Base-by-base conservation (phyloP, 2,113 vertebrate species). In the Salminus brasiliensis region DNA sequence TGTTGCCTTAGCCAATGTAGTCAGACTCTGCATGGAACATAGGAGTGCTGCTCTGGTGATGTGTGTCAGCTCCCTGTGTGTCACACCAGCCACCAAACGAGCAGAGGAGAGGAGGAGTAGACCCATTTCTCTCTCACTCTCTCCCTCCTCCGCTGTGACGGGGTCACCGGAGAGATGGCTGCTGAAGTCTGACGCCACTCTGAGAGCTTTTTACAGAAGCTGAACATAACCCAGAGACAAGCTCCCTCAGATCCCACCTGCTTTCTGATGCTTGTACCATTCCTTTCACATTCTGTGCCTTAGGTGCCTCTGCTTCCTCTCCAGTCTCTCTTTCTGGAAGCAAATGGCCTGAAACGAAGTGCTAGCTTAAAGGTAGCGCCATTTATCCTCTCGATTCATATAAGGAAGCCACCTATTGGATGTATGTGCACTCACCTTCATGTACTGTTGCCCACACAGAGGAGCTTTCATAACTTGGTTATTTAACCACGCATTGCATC, bases 11-110 rank as follows among this genome's bases (percentile, higher is more conserved):
- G 76, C 3, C 16, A 55, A 53, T 8, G 23, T 53, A 45, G 39
- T 57, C 0, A 34, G 74, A 57, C 57, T 74, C 34, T 57, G 55
- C 32, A 65, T 73, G 29, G 39, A 72, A 76, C 32, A 52, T 23
- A 9, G n/a, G 21, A 53, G 49, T 53, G 49, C 49, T n/a, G 1
- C 70, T 57, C 49, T 29, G 74, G 57, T 79, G 82, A 76, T 81
- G 68, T 84, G n/a, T 76, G 69, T 81, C 69, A 77, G 53, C 69
- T 67, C 59, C 8, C 60, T 72, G 43, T 41, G 62, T 23, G 30
- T 63, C 76, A 49, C 39, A 43, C 55, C 41, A 34, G 39, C 49
- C 70, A 73, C 62, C 65, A 65, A 32, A 45, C 21, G 5, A 73
- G 23, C 68, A 66, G 45, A 80, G 34, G 66, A 79, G 68, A 80